Conservation (phyloP, 2,797 vertebrate species). For the Scolopax rusticola region DNA sequence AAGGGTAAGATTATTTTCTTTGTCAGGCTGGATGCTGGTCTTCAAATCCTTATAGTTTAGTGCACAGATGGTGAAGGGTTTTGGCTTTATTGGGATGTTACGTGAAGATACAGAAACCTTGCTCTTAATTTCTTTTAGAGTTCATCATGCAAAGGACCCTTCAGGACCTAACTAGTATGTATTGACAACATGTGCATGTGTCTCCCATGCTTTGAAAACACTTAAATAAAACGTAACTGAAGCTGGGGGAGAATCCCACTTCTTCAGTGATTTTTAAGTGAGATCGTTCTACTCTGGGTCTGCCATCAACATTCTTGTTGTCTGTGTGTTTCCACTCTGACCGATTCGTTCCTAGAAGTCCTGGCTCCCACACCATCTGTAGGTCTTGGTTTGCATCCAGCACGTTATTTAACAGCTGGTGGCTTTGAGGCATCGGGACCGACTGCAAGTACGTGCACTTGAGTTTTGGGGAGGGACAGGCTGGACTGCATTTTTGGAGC, state of each 20-base stretch:
- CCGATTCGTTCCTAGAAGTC: slow-evolving; percentile 6
- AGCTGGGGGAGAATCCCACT: not conserved
- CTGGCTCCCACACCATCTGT: not conserved
- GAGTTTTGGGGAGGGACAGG: not conserved
- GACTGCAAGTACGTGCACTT: not conserved
- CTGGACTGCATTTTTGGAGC: not conserved
- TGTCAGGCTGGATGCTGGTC: not conserved
- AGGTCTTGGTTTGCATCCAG: slow-evolving; percentile 27
- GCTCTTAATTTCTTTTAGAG: not conserved
- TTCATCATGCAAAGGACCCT: not conserved
- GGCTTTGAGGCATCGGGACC: not conserved
- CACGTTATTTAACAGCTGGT: slow-evolving; percentile 16
- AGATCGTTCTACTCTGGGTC: not conserved
- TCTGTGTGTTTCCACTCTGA: not conserved
- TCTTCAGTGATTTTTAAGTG: not conserved
- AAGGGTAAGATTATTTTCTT: not conserved
- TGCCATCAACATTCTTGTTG: not conserved
- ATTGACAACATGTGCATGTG: fast-evolving
- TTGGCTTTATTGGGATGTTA: not conserved
- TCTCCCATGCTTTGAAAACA: not conserved
- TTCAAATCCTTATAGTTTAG: not conserved
- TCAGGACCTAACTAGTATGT: not conserved
- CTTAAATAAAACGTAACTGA: not conserved
- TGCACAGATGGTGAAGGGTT: not conserved
- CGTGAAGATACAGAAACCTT: not conserved